Conservation (phyloP, 2,888 invertebrate species). For the Sesamia inferens region DNA sequence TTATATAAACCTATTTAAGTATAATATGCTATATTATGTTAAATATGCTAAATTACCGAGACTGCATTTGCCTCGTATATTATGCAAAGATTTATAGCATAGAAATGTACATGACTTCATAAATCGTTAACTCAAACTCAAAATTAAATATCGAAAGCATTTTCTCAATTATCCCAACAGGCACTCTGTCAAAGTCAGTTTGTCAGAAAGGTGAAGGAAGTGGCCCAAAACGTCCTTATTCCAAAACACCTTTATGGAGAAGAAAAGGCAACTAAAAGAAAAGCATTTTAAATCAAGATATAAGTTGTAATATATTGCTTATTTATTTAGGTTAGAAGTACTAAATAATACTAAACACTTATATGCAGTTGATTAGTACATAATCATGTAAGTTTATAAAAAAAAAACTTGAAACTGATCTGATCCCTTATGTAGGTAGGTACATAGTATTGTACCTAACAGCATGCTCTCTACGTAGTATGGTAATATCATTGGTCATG, state of each 20-base stretch:
- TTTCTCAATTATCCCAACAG: neutral
- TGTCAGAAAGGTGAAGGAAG: neutral
- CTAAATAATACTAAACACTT: neutral
- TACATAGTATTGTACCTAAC: neutral
- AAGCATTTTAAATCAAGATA: too few relatives aligned
- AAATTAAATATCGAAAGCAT: neutral
- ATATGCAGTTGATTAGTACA: neutral
- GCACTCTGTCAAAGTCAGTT: neutral
- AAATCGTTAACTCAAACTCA: neutral
- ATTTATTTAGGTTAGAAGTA: too few relatives aligned
- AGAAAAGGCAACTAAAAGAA: neutral
- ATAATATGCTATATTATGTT: too few relatives aligned
- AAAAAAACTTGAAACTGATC: neutral
- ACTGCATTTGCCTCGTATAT: slow-evolving; percentile 4
- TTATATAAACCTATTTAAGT: neutral
- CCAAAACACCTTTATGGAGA: too few relatives aligned
- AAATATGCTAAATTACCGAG: slow-evolving; percentile 2
- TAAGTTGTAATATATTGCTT: too few relatives aligned
- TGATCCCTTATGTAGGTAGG: neutral
- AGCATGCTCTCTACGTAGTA: slow-evolving; percentile 10
- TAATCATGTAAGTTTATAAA: too few relatives aligned
- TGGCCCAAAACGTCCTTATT: neutral
- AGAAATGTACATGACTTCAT: slow-evolving; percentile 6
- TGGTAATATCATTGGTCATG: slow-evolving; percentile 2
- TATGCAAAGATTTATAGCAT: slow-evolving; percentile 3